Evolutionary conservation across 1,140 invertebrate species (phyloP).

Genomic region (Hetaerina americana): DNA sequence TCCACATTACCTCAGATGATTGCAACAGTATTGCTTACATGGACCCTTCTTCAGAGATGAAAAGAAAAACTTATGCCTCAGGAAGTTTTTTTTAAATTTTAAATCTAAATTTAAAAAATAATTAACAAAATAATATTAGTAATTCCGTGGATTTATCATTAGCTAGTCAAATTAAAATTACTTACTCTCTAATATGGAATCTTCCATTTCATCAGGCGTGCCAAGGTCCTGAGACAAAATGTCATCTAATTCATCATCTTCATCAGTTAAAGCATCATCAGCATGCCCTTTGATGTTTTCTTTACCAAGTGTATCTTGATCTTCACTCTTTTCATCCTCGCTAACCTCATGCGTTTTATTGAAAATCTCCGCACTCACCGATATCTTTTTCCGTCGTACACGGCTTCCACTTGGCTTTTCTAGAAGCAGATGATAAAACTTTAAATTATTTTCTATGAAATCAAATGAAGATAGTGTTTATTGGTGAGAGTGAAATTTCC

Average conservation of each 20-base stretch:
- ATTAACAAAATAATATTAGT: no score
- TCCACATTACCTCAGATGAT: no score
- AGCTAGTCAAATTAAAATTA: background rate
- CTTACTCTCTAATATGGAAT: slow-evolving; percentile 30
- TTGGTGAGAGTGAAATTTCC: no score
- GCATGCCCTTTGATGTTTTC: slow-evolving; percentile 14
- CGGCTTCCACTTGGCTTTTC: background rate
- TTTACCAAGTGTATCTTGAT: slow-evolving; percentile 13
- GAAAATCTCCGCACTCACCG: slow-evolving; percentile 23
- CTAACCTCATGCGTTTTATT: background rate
- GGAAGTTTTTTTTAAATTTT: no score
- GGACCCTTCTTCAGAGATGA: no score
- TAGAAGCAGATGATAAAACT: background rate
- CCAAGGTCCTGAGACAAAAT: slow-evolving; percentile 24
- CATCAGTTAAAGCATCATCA: slow-evolving; percentile 21
- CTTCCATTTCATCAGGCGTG: slow-evolving; percentile 35
- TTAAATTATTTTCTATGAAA: no score
- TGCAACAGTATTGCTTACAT: no score
- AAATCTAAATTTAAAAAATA: no score
- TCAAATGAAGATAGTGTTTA: no score
- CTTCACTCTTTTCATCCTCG: slow-evolving; percentile 17
- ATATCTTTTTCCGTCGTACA: slow-evolving; percentile 23
- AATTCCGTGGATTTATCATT: no score
- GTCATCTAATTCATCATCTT: slow-evolving; percentile 20
- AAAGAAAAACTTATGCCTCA: no score